Conservation (phyloP, 2,797 vertebrate species). For the Chiloscyllium punctatum region DNA sequence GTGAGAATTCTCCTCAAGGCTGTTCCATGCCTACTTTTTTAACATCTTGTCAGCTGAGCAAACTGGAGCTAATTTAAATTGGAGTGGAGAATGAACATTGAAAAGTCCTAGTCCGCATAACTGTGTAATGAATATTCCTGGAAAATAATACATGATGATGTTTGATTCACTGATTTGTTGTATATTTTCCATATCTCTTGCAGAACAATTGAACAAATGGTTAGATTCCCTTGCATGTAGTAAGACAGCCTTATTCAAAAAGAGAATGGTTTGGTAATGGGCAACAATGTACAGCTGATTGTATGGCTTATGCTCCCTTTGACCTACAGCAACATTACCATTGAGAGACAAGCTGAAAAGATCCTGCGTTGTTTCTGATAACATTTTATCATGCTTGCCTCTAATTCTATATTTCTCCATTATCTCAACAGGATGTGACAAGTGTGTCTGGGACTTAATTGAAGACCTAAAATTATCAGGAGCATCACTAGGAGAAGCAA, state of each 20-base stretch:
- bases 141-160: not conserved
- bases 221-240: not conserved
- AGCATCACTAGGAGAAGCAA: slow-evolving; percentile 75
- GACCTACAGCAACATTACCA: not conserved
- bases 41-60: not conserved
- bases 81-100: not conserved
- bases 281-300: not conserved
- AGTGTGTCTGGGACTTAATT: slow-evolving; percentile 89
- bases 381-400: not conserved
- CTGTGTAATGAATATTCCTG: not conserved
- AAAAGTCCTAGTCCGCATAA: not conserved
- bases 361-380: not conserved
- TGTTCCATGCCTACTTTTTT: too few species aligned
- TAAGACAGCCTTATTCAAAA: not conserved
- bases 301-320: not conserved
- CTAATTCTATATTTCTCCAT: slow-evolving; percentile 40
- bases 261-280: not conserved
- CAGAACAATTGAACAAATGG: too few species aligned
- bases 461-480: slow-evolving; percentile 74
- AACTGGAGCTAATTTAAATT: not conserved
- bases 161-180: too few species aligned
- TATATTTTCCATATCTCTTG: too few species aligned
- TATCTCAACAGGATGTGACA: slow-evolving; percentile 74
- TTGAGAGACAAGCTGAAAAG: not conserved
- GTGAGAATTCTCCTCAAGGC: too few species aligned